A percentile compares a stretch with the other conserved stretches of the same genome.
phyloP scores from a whole-genome alignment of 2,113 vertebrate species.

The Plecturocebus donacophilus region DNA sequence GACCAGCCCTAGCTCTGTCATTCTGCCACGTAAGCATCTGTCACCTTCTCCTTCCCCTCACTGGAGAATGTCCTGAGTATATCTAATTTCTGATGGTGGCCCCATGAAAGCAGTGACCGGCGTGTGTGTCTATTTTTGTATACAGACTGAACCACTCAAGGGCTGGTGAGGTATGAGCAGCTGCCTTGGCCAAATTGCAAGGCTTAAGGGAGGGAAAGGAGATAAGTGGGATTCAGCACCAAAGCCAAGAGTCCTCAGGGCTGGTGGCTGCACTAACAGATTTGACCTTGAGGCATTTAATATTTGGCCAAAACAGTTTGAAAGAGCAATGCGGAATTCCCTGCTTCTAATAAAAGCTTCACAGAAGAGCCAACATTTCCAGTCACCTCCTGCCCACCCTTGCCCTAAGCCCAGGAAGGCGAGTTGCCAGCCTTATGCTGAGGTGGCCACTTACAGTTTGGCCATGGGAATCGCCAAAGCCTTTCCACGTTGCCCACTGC shows the following conservation, averaged over 20 bases:
- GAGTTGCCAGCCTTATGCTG: not conserved
- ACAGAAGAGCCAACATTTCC: not conserved
- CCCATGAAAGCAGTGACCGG: not conserved
- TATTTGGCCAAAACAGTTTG: constrained; percentile 37
- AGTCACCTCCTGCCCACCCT: not conserved
- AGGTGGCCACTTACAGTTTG: not conserved
- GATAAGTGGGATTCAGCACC: constrained; percentile 43
- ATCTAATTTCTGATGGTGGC: constrained; percentile 27
- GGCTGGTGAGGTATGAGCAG: constrained; percentile 26
- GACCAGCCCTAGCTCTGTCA: not conserved
- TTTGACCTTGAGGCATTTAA: constrained; percentile 63
- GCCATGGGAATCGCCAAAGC: not conserved
- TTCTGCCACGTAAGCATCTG: not conserved
- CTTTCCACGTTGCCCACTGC: fast-evolving
- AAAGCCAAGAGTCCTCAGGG: constrained; percentile 33
- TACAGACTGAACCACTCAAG: constrained; percentile 7
- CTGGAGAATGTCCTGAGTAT: not conserved
- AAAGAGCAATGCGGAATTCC: constrained; percentile 54
- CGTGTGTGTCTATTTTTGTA: constrained; percentile 53
- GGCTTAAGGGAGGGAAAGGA: constrained; percentile 33
- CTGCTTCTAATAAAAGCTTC: constrained; percentile 50
- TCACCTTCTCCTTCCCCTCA: not conserved
- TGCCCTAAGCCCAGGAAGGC: not conserved
- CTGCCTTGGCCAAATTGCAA: constrained; percentile 52
- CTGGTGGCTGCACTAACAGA: constrained; percentile 48